phyloP scores from a whole-genome alignment of 2,797 vertebrate genomes.

The Poecilia velifera region DNA sequence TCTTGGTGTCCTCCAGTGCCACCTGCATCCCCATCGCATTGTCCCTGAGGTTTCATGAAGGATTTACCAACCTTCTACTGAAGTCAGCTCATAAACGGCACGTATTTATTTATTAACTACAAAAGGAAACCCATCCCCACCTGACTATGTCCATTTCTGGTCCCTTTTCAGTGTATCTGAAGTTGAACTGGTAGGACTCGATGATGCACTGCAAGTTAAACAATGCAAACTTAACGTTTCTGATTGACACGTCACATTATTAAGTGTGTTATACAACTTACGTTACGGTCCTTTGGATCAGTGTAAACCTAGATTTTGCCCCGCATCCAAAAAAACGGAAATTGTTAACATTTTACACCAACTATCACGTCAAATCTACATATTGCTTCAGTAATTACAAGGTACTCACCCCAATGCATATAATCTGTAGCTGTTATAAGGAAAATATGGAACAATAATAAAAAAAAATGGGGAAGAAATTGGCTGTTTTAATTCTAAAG shows the following conservation, averaged over 20 bases:
- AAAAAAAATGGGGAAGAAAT: not conserved
- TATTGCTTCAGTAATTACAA: not conserved
- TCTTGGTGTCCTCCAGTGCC: conserved; percentile 82
- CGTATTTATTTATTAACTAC: not conserved
- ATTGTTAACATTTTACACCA: not conserved
- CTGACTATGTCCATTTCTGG: conserved; percentile 82
- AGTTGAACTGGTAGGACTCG: conserved; percentile 96
- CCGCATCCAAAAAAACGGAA: rapidly evolving
- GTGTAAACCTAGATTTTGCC: conserved; percentile 76
- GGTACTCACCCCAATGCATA: conserved; percentile 81
- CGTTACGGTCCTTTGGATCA: conserved; percentile 76
- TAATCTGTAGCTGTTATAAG: conserved; percentile 79
- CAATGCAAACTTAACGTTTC: not conserved
- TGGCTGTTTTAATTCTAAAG: conserved; percentile 1
- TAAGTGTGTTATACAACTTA: conserved; percentile 60
- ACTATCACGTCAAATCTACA: not conserved
- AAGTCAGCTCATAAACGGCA: not conserved
- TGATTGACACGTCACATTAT: not conserved
- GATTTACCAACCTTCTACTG: not conserved
- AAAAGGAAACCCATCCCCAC: conserved; percentile 46
- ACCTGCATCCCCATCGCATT: conserved; percentile 66
- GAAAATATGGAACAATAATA: conserved; percentile 19
- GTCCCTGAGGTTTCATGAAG: conserved; percentile 63
- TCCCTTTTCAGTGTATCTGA: conserved; percentile 88
- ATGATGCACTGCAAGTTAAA: conserved; percentile 84